phyloP scores from a whole-genome alignment of 2,113 vertebrate species.

The Macaca mulatta region DNA sequence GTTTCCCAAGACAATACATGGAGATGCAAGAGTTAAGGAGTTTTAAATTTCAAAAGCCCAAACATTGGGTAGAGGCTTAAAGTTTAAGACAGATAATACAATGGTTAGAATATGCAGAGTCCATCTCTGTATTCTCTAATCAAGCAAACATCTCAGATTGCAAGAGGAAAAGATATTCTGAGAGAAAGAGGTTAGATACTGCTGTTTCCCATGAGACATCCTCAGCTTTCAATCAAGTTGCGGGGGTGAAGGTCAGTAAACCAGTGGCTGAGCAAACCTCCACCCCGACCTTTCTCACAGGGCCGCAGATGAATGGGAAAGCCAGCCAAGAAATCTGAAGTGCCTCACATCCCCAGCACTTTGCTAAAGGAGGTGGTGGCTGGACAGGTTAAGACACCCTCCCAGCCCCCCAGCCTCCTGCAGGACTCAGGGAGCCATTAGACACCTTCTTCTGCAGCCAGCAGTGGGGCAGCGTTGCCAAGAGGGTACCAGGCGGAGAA shows the following conservation, averaged over 20 bases:
- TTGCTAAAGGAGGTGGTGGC: not conserved
- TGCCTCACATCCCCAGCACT: not conserved
- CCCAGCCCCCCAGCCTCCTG: too few species aligned
- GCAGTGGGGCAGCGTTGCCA: not conserved
- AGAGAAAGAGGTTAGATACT: not conserved
- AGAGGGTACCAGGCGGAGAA: not conserved
- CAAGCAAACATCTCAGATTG: not conserved
- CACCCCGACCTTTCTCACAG: not conserved
- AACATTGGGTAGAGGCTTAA: not conserved
- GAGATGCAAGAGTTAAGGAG: not conserved
- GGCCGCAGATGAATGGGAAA: not conserved
- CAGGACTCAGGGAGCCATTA: not conserved
- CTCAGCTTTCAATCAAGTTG: not conserved
- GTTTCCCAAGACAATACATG: not conserved
- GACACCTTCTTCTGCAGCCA: not conserved
- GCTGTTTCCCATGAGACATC: too few species aligned
- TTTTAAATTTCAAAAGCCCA: conserved; percentile 45
- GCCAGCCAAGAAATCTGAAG: not conserved
- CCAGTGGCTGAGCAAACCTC: not conserved
- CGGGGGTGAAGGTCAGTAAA: not conserved
- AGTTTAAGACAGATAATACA: not conserved
- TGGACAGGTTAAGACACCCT: not conserved
- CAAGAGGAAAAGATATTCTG: too few species aligned
- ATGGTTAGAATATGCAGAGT: not conserved
- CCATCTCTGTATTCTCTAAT: not conserved